Evolutionary conservation across 2,888 invertebrate species (phyloP).

Genomic region (Epinotia nisella): DNA sequence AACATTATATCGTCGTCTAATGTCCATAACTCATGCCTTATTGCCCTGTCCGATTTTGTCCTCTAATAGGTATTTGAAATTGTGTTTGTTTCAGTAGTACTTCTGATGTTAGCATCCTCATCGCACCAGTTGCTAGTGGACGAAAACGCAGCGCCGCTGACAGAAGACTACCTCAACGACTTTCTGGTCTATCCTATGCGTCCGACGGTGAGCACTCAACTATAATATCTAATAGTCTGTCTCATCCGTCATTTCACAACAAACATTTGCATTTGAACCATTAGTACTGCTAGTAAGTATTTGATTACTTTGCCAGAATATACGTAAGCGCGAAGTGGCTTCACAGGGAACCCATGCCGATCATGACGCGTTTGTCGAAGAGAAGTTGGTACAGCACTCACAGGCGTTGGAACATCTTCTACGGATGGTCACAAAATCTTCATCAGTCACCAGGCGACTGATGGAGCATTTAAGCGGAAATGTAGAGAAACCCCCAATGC

Average conservation of each 20-base stretch:
- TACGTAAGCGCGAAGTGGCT: conserved; percentile 54
- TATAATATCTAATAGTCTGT: not conserved
- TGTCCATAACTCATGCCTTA: too few species aligned
- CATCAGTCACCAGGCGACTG: conserved; percentile 58
- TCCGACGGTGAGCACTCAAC: conserved; percentile 54
- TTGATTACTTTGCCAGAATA: conserved; percentile 59
- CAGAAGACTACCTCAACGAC: conserved; percentile 49
- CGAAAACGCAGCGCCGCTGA: conserved; percentile 22
- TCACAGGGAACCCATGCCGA: conserved; percentile 45
- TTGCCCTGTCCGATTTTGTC: too few species aligned
- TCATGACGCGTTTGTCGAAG: conserved; percentile 60
- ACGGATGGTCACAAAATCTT: conserved; percentile 54
- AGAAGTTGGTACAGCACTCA: conserved; percentile 64
- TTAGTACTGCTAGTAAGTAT: conserved; percentile 46
- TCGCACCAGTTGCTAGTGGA: conserved; percentile 52
- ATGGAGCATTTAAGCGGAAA: conserved; percentile 57
- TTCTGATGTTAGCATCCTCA: conserved; percentile 47
- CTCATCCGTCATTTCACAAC: not conserved
- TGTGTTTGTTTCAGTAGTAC: conserved; percentile 46
- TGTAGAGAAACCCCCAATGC: conserved; percentile 58
- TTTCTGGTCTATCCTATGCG: conserved; percentile 53
- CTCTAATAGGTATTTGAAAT: too few species aligned
- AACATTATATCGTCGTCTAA: too few species aligned
- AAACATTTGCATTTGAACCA: conserved; percentile 11
- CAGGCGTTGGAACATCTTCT: conserved; percentile 66